Evolutionary conservation across 2,797 vertebrate genomes (phyloP).

Genomic region (Sebastes kiyomatsui): DNA sequence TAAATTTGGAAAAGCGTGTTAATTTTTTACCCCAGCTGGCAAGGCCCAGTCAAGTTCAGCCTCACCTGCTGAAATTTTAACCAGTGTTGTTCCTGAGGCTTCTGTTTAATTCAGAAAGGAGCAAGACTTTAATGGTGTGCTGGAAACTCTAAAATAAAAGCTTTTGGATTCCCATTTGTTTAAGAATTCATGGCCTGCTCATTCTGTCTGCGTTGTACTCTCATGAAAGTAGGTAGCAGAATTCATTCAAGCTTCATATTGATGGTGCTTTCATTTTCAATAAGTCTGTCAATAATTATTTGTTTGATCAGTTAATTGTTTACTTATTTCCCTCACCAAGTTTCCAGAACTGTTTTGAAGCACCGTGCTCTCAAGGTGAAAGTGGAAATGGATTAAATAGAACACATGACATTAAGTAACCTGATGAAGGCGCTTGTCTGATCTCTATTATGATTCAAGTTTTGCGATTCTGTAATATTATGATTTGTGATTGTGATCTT

Average conservation of each 20-base stretch:
- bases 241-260: background rate
- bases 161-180: slow-evolving; percentile 33
- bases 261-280: background rate
- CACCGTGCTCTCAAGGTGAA: background rate
- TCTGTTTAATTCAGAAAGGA: slow-evolving; percentile 71
- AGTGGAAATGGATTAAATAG: background rate
- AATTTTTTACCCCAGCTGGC: slow-evolving; percentile 57
- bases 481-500: background rate
- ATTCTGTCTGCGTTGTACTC: background rate
- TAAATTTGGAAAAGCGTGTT: slow-evolving; percentile 67
- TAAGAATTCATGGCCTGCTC: background rate
- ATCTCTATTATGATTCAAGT: background rate
- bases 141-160: slow-evolving; percentile 44
- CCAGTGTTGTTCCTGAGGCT: slow-evolving; percentile 55
- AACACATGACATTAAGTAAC: background rate
- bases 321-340: background rate
- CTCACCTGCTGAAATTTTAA: slow-evolving; percentile 72
- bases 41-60: slow-evolving; percentile 36
- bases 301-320: background rate
- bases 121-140: slow-evolving; percentile 36
- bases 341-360: background rate
- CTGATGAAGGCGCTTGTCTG: background rate
- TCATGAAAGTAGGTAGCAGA: background rate
- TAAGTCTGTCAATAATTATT: background rate
- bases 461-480: background rate